These are phyloP conservation scores for Peromyscus melanophrys DNA, from an alignment of 2,797 vertebrate genomes.

Conservation along the genomic window DNA sequence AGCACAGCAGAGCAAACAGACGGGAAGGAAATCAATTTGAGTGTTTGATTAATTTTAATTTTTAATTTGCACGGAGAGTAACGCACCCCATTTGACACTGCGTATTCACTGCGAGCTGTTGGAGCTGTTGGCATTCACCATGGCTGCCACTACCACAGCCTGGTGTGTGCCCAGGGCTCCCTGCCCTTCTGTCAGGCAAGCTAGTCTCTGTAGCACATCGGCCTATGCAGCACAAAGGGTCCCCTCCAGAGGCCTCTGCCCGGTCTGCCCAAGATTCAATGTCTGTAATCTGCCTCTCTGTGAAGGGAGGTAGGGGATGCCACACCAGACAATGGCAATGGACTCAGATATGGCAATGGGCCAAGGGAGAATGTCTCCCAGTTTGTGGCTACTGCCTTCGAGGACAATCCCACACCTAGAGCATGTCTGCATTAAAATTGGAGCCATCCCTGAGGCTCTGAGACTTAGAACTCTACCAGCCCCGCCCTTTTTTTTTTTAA, in stretches of 20 bases:
- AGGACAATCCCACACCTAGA: not conserved
- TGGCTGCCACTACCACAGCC: not conserved
- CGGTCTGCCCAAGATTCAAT: not conserved
- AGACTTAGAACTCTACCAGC: not conserved
- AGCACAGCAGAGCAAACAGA: slow-evolving; percentile 81
- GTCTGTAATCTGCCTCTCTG: not conserved
- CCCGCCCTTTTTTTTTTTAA: not conserved
- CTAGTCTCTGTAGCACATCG: not conserved
- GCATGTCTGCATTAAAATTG: not conserved
- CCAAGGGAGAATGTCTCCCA: not conserved
- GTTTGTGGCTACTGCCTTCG: not conserved
- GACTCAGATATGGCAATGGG: not conserved
- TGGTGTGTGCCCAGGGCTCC: not conserved
- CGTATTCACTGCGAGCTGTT: not conserved
- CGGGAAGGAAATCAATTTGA: slow-evolving; percentile 82
- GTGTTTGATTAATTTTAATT: slow-evolving; percentile 86
- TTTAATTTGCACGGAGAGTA: slow-evolving; percentile 81
- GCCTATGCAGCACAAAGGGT: not conserved
- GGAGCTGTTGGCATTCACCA: not conserved
- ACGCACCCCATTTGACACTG: slow-evolving; percentile 63
- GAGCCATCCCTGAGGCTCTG: not conserved
- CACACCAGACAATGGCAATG: not conserved
- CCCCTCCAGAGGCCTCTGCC: not conserved
- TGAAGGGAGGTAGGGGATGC: not conserved
- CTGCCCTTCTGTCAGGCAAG: slow-evolving; percentile 51